Base-by-base conservation (phyloP, 1,140 invertebrate species). In the Aradophagus sp. region DNA sequence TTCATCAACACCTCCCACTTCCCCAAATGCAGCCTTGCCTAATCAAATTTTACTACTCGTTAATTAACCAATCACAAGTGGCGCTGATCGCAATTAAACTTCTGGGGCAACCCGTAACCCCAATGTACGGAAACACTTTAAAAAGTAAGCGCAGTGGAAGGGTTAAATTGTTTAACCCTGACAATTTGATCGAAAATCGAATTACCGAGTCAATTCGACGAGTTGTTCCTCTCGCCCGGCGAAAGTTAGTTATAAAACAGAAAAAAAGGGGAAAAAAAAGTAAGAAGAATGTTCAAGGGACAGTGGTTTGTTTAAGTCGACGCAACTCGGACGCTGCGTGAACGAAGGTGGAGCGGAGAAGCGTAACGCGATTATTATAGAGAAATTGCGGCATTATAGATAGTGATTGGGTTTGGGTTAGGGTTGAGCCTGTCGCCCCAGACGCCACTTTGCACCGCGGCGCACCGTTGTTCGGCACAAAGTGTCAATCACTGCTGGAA, bases 351-450 rank as follows among this genome's bases (percentile, higher is more conserved):
- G 55, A 52, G 45, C 61, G 63, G 68, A 56, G 56, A 74, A 76
- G 45, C 73, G 80, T 83, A 84, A 84, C 78, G 61, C 56, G 81
- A 84, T 84, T 84, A 84, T 77, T 75, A 76, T 79, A 67, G 76
- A 84, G 83, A 83, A 84, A 84, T 84, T 84, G 83, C 82, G 76
- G 82, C 81, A 84, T 84, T 84, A 84, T 84, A 78, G 82, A 74
- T 73, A 61, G 74, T 84, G 81, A 84, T 84, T 83, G 81, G 81
- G 81, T 84, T 84, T 83, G 76, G 71, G 56, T n/a, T n/a, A n/a
- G 76, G 20, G 20, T 23, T 76, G 75, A 70, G 67, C 56, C 61
- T 72, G 74, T 71, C 52, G 65, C 58, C 73, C 59, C 74, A 68
- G n/a, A 53, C 63, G 65, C 50, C 31, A 73, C 69, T 75, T 76